Base-by-base conservation (phyloP, 2,113 vertebrate species). In the Synodontis membranacea region DNA sequence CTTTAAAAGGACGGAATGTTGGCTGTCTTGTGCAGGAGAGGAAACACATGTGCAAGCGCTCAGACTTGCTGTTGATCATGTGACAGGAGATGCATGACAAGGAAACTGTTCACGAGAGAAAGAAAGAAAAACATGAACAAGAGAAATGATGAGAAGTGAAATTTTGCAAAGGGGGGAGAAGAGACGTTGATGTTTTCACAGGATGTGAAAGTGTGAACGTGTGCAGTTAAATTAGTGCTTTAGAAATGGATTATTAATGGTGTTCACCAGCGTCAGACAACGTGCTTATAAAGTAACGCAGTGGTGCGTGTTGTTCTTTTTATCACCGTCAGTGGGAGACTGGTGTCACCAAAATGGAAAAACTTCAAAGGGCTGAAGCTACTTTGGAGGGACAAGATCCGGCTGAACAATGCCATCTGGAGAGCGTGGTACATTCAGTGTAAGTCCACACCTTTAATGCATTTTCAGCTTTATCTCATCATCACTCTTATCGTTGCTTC, bases 351-450 rank as follows among this genome's bases (percentile, higher is more conserved):
- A 1, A 99, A 99, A 94, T 99, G 98, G 98, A 99, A 99, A 92
- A 99, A 99, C 91, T 99, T 99, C 91, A 98, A 98, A 92, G 98
- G 98, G 78, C 93, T 99, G 82, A 99, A 99, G 89, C 95, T 99
- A 80, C 96, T 98, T 84, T 99, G 98, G 97, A 96, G 98, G 92
- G 98, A 99, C 93, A 99, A 99, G 95, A 99, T 99, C 91, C 97
- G 98, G 80, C 97, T 99, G 89, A 99, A 99, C 93, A 99, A 99
- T 25, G 98, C 98, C 92, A 99, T 99, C 94, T 99, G 98, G 98
- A 96, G 98, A 92, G 98, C 98, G 6, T 99, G 98, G 98, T 99
- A 99, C 88, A 99, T 99, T 92, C 98, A 99, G 86, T 99, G 98
- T 99, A 94, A 97, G 98, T 60, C 23, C 19, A n/a, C 28, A 70